Base-by-base conservation (phyloP, 2,113 vertebrate species). In the Emydura subglobosa region DNA sequence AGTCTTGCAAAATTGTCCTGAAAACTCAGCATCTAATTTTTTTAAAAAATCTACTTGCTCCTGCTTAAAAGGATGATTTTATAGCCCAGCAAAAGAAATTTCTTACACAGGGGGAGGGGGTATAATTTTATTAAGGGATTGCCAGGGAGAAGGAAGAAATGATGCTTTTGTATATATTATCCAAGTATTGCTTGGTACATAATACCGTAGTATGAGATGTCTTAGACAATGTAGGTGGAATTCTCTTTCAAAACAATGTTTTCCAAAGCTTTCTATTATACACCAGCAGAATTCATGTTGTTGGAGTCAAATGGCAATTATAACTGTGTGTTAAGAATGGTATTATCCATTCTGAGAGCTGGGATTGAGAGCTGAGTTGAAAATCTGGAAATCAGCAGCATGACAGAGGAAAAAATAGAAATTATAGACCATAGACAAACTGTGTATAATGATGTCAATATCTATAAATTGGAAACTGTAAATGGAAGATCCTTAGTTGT, bases 281-380 rank as follows among this genome's bases (percentile, higher is more conserved):
- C 1, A 0, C 6, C 4, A 4, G 1, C 21, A 49, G 42, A 31
- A 2, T 8, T 68, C 4, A 1, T 5, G 3, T 55, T n/a, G 50
- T 25, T 24, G 50, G 17, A 49, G 54, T 34, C 42, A 49, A 34
- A 39, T 2, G 81, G 82, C 31, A 9, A 39, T 2, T 2, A 3
- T 49, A 50, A 27, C 6, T 42, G 2, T 10, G 5, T 25, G n/a
- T 44, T 79, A n/a, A n/a, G 42, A 13, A 7, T 22, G 10, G 50
- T 10, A 29, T 44, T 80, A n/a, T 34, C 49, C 2, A 2, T 16
- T 10, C 82, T 53, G 22, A 11, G 47, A 65, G 49, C 29, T 27
- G 12, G 12, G 21, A 34, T 13, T 49, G 3, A 2, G 80, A 49
- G 42, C 22, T 85, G 49, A 3, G 1, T 0, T 17, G 10, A 21